phyloP scores from a whole-genome alignment of 2,888 invertebrate species.

The Entomobrya multifasciata region DNA sequence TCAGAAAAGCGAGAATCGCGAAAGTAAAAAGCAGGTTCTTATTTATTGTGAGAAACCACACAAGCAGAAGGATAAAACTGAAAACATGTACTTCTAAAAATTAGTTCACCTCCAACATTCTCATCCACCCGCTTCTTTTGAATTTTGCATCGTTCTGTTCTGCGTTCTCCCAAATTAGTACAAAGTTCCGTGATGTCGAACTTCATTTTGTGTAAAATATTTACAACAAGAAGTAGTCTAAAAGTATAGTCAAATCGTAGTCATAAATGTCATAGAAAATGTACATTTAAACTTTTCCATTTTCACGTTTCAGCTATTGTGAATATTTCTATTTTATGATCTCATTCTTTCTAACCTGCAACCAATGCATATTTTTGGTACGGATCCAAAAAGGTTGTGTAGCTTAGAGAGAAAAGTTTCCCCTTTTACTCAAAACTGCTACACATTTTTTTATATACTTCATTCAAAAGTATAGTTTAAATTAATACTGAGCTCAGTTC shows the following conservation, averaged over 20 bases:
- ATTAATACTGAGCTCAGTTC: background rate
- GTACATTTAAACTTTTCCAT: background rate
- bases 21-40: too few relatives aligned
- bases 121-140: background rate
- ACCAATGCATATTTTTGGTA: too few relatives aligned
- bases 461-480: constrained; percentile 1
- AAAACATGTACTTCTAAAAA: too few relatives aligned
- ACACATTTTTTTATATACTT: background rate
- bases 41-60: too few relatives aligned
- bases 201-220: constrained; percentile 4
- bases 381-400: too few relatives aligned
- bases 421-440: background rate
- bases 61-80: too few relatives aligned
- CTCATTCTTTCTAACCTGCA: background rate
- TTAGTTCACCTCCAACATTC: too few relatives aligned
- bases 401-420: constrained; percentile 19
- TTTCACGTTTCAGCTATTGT: background rate
- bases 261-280: too few relatives aligned
- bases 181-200: background rate
- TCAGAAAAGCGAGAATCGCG: too few relatives aligned
- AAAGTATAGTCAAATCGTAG: background rate
- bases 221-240: background rate
- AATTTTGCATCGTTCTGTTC: background rate
- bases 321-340: background rate
- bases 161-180: background rate